Base-by-base conservation (phyloP, 1,140 invertebrate genomes). In the Aleiodes sp. region DNA sequence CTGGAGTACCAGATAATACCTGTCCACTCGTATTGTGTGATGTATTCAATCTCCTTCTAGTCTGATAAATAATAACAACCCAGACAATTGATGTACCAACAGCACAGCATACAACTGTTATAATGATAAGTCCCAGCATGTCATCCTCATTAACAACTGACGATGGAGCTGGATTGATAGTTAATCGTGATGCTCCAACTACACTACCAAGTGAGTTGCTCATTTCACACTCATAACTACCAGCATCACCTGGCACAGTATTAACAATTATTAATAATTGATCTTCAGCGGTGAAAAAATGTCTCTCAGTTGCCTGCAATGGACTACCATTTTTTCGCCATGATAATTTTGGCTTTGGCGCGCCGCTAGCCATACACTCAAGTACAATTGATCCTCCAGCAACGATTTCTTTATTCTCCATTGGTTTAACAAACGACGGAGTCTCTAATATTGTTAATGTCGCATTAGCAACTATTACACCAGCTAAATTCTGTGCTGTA, bases 41-140 rank as follows among this genome's bases (percentile, higher is more conserved):
- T 4, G 65, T 76, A 76, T 87, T 87, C 76, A 90, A 86, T 12
- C 89, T 87, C 80, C 90, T 90, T 60, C 92, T 85, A 1, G 94
- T 94, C 76, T 96, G 93, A 80, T 97, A 96, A 75, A 97, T 96
- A 67, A 97, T 93, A 4, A 95, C 91, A 9, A 96, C 94, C 96
- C 96, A 98, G 26, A 97, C 90, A 9, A 96, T 88, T 0, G 95
- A 97, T 2, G 95, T 97, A 3, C 91, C 90, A 14, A 98, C 93
- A 31, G 95, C 92, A 81, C 95, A 96, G 82, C 94, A 94, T 24
- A 96, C 94, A 0, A 96, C 92, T 2, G 94, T 93, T 65, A 97
- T 95, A 73, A 96, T 91, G 73, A 97, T 93, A 66, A 97, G 91
- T 41, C 94, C 94, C 41, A 93, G 89, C 77, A 94, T 93, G 70